Evolutionary conservation across 1,140 invertebrate species (phyloP), one percentile per base, ranked within the genome.

Genomic region (Hermetia illucens): DNA sequence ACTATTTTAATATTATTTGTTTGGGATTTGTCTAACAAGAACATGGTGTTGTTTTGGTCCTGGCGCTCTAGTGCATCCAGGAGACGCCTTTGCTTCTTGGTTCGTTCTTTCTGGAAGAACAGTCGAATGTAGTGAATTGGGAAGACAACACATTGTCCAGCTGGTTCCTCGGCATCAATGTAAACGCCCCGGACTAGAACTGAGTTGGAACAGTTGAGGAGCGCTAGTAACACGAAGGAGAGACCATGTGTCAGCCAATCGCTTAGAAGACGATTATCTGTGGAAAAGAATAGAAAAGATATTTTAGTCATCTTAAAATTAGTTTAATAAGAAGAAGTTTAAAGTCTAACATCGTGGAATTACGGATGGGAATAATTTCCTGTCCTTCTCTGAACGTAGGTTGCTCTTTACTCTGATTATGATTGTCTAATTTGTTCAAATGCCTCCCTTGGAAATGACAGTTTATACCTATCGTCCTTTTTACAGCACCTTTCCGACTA

Each of bases 201-300:
- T 0, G 82, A 84, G 60, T 88, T 88, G 44, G 81, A 79, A 50
- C 81, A 84, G 44, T 84, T 84, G n/a, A 87, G 61, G 2, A 86
- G 66, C 4, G 84, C 75, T 12, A 87, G 67, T n/a, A 84, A 60
- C 2, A 75, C 53, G 31, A 87, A 71, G 33, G 79, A 79, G 17
- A 78, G 69, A 29, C 74, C 59, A 55, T 85, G 79, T 0, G 78
- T 79, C 21, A 82, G 68, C 77, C 79, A 83, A 52, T 75, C 82
- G 52, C 82, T 85, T 38, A 82, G 46, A 36, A 76, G 67, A n/a
- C 62, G 66, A 42, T 77, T 62, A 36, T 82, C 79, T 72, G 55
- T 31, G 55, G 62, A 21, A 42, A 38, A 40, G 18, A 40, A 29
- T 16, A 31, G 2, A 29, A 2, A 27, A 25, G 25, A 34, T 3